Evolutionary conservation across 2,797 vertebrate genomes (phyloP).

Genomic region (Pteropus rufus): DNA sequence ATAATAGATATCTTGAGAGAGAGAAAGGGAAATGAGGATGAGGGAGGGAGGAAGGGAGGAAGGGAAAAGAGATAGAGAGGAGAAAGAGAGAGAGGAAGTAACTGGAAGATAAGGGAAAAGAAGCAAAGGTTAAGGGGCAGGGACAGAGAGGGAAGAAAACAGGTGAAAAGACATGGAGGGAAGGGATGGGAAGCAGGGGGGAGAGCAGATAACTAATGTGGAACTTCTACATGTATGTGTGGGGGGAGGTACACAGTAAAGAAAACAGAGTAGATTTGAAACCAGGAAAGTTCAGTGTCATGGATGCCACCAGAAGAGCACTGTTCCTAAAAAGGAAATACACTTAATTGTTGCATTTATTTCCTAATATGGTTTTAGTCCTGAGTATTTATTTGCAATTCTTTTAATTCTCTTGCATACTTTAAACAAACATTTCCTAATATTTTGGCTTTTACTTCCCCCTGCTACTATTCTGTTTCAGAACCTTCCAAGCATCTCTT

Average conservation of each 20-base stretch:
- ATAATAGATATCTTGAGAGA: background rate
- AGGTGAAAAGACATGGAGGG: too few relatives aligned
- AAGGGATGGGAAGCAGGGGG: rapidly evolving
- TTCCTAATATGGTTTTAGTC: background rate
- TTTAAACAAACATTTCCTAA: background rate
- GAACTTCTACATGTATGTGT: too few relatives aligned
- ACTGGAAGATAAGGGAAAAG: background rate
- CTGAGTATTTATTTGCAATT: background rate
- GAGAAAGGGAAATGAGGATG: background rate
- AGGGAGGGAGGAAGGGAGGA: background rate
- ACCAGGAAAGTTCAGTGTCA: background rate
- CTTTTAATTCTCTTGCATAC: background rate
- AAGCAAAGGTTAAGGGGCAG: background rate
- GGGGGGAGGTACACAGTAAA: background rate
- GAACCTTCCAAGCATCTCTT: background rate
- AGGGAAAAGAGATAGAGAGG: rapidly evolving
- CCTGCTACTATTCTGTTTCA: background rate
- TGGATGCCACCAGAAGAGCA: background rate
- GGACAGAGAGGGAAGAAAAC: rapidly evolving
- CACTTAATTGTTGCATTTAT: background rate
- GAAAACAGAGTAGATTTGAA: background rate
- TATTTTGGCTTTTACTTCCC: background rate
- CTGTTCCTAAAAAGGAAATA: background rate
- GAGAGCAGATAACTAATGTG: background rate
- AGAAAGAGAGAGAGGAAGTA: background rate